Percentiles rank a stretch among this genome's conserved stretches.
Conservation (phyloP, 2,888 invertebrate genomes). For the Epinotia bilunana region DNA sequence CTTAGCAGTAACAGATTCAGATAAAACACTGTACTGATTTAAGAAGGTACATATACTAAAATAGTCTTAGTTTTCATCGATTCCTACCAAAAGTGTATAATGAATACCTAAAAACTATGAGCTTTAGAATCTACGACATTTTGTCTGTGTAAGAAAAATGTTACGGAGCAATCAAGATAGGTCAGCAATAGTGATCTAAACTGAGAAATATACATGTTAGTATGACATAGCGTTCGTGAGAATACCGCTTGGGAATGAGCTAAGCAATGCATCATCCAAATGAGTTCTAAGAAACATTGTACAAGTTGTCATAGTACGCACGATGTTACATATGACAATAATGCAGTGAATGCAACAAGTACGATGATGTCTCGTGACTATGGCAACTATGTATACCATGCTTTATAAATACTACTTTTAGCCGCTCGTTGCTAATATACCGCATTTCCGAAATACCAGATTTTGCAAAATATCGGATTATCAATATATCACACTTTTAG, state of each 20-base stretch:
- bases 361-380: too few species aligned
- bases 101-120: too few species aligned
- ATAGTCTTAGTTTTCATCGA: not conserved
- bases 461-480: too few species aligned
- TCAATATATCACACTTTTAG: too few species aligned
- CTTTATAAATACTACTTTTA: too few species aligned
- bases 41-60: not conserved
- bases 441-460: too few species aligned
- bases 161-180: constrained; percentile 17
- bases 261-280: constrained; percentile 28
- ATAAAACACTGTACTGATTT: too few species aligned
- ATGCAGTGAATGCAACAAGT: too few species aligned
- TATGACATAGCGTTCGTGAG: constrained; percentile 28
- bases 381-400: too few species aligned
- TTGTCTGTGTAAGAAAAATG: not conserved
- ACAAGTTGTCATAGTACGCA: not conserved
- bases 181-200: constrained; percentile 7
- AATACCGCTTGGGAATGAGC: constrained; percentile 35
- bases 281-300: constrained; percentile 11
- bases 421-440: too few species aligned
- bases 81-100: not conserved
- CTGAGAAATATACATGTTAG: constrained; percentile 10
- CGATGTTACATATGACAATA: not conserved
- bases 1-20: not conserved
- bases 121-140: not conserved